Base-by-base conservation (phyloP, 2,797 vertebrate genomes). In the Simalia tracyae region DNA sequence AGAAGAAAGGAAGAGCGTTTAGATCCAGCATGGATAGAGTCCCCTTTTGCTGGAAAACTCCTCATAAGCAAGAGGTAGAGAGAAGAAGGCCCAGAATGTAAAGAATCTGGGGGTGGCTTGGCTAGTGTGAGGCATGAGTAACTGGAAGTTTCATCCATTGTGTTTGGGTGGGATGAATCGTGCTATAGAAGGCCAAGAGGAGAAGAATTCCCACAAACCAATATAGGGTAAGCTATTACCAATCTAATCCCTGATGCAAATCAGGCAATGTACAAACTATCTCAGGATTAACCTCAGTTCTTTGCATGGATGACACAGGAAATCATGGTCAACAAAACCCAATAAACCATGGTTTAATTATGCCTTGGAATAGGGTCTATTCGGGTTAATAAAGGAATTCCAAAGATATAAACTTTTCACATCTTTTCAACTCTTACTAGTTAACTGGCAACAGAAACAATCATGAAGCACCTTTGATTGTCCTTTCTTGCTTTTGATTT, bases 381-480 rank as follows among this genome's bases (percentile, higher is more conserved):
- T 42, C 36, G 22, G 19, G 7, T 76, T 76, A 76, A 54, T 54
- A 54, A 54, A 54, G 50, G 50, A 54, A 42, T 76, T 76, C 8
- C 36, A 42, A 42, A 42, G 17, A 42, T 42, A 2, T 81, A 81
- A 46, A 46, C 19, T 24, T 42, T 76, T 76, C 72, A 10, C 72
- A 76, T 22, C 36, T 42, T 76, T 81, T 81, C 12, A 59, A 56
- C 28, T 4, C 26, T 92, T 89, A 64, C 60, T 56, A 0, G 17
- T 42, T 90, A 95, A 93, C 76, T 56, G 88, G 2, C 36, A 92
- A 86, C 1, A 1, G 10, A 72, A 46, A 50, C 2, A 14, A 15
- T 17, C 81, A 89, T 9, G 60, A 93, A 87, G 56, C 93, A 94
- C 87, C 91, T 95, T 94, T 19, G 61, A 90, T 94, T 88, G 92